phyloP scores from a whole-genome alignment of 2,113 vertebrate species.

The Vidua macroura region DNA sequence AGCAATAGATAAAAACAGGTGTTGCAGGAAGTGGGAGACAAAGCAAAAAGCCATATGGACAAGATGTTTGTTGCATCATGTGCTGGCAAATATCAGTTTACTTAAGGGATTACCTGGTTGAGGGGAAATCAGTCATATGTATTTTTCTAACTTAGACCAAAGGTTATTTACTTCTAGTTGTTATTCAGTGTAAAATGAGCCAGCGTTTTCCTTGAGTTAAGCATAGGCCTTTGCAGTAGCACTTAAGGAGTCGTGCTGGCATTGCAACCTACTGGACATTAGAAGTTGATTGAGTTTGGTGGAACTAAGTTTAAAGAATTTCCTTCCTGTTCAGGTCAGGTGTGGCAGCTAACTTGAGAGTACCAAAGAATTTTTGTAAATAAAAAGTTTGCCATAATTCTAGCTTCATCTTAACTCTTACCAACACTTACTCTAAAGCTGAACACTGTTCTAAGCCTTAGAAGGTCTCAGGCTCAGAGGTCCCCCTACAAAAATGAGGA shows the following conservation, averaged over 20 bases:
- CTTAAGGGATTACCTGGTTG: background rate
- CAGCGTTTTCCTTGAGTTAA: background rate
- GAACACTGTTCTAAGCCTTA: background rate
- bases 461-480: background rate
- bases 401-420: background rate
- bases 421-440: background rate
- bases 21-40: background rate
- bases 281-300: background rate
- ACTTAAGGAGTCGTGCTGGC: background rate
- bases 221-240: background rate
- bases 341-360: background rate
- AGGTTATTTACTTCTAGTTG: background rate
- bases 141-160: background rate
- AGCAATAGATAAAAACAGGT: background rate
- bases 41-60: background rate
- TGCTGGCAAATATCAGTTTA: background rate
- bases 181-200: background rate
- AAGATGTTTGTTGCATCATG: background rate
- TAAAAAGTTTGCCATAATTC: background rate
- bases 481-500: background rate
- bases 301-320: background rate
- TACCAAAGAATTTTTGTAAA: background rate
- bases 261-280: background rate
- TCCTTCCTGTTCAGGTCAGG: background rate
- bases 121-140: background rate